Percentiles rank a stretch among this genome's conserved stretches.
These are phyloP conservation scores for Dolomedes plantarius DNA, from an alignment of 2,888 invertebrate genomes.

Conservation along the genomic window DNA sequence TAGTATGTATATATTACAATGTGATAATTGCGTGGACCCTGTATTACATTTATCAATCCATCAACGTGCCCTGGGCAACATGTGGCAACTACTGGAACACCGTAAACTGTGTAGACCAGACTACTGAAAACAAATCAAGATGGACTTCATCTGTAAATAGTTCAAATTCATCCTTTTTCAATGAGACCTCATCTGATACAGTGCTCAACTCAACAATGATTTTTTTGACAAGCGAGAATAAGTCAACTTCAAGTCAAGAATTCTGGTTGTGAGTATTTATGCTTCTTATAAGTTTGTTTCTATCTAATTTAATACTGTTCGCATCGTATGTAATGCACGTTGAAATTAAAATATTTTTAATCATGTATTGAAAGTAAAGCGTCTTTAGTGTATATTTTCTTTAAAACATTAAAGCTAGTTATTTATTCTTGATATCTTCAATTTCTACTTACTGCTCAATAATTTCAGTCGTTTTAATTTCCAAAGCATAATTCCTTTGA, in stretches of 20 bases:
- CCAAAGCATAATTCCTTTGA: too few relatives aligned
- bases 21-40: slow-evolving; percentile 98
- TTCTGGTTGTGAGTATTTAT: slow-evolving; percentile 70
- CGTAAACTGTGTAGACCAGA: slow-evolving; percentile 91
- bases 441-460: too few relatives aligned
- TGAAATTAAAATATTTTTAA: too few relatives aligned
- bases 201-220: slow-evolving; percentile 96
- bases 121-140: slow-evolving; percentile 79
- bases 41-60: slow-evolving; percentile 89
- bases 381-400: too few relatives aligned
- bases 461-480: too few relatives aligned
- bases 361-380: too few relatives aligned
- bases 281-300: too few relatives aligned
- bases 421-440: too few relatives aligned
- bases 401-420: too few relatives aligned
- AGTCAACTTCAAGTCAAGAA: slow-evolving; percentile 69
- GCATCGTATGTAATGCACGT: too few relatives aligned
- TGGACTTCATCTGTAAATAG: not conserved
- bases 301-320: too few relatives aligned
- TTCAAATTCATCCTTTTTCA: not conserved
- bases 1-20: slow-evolving; percentile 99
- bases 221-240: not conserved
- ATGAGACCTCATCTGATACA: slow-evolving; percentile 76
- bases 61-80: slow-evolving; percentile 86
- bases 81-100: slow-evolving; percentile 98